A percentile compares a stretch with the other conserved stretches of the same genome.
These are phyloP conservation scores for Actinopyga echinites DNA, from an alignment of 53 echinoderm and acorn worm species.

Conservation along the genomic window DNA sequence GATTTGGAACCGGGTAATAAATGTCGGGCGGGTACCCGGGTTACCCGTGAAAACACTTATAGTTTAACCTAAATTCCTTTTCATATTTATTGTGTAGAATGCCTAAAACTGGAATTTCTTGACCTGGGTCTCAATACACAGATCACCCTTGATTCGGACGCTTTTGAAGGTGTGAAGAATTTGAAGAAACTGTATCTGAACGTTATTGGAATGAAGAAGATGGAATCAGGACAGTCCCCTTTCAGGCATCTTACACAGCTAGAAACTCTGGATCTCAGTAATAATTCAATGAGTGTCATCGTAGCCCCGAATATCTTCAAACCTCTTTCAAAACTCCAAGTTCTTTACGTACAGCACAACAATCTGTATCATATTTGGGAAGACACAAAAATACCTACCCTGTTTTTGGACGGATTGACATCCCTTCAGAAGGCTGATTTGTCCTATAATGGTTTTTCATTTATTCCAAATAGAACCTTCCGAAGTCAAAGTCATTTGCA, in stretches of 20 bases:
- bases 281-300: slow-evolving; percentile 76
- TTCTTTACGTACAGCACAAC: slow-evolving; percentile 85
- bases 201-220: slow-evolving; percentile 45
- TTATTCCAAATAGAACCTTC: slow-evolving; percentile 65
- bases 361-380: slow-evolving; percentile 76
- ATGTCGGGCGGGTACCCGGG: too few species aligned
- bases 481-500: slow-evolving; percentile 38
- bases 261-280: slow-evolving; percentile 75
- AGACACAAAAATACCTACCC: slow-evolving; percentile 24
- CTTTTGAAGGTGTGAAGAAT: slow-evolving; percentile 54
- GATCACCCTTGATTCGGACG: slow-evolving; percentile 42
- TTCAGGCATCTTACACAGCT: slow-evolving; percentile 55
- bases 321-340: slow-evolving; percentile 54
- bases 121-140: slow-evolving; percentile 60
- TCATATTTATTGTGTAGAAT: too few species aligned
- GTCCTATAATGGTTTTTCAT: slow-evolving; percentile 78
- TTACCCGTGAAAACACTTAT: too few species aligned
- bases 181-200: slow-evolving; percentile 76
- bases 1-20: too few species aligned
- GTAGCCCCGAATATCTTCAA: slow-evolving; percentile 57
- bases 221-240: slow-evolving; percentile 65
- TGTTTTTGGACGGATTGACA: slow-evolving; percentile 56
- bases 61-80: too few species aligned
- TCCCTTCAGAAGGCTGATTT: slow-evolving; percentile 66
- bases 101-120: slow-evolving; percentile 51